phyloP scores from a whole-genome alignment of 2,888 invertebrate genomes.

The Limnephilus lunatus region DNA sequence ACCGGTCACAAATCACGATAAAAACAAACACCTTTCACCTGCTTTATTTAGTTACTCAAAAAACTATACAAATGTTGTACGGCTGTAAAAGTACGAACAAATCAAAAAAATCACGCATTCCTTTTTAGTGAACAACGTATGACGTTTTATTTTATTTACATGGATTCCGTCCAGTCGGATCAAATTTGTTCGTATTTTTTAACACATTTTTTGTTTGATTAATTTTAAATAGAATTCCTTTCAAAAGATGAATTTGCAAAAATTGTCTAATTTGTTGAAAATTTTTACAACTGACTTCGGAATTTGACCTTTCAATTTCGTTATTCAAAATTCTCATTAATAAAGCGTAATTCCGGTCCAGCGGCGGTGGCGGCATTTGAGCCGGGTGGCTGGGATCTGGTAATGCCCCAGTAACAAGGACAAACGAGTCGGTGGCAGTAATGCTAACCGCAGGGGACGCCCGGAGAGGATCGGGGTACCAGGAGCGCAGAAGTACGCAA shows the following conservation, averaged over 20 bases:
- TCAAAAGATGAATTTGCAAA: background rate
- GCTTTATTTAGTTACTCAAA: background rate
- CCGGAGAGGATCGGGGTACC: conserved; percentile 4
- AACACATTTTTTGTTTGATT: background rate
- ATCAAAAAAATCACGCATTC: background rate
- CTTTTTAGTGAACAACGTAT: background rate
- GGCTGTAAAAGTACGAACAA: too few species aligned
- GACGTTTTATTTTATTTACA: background rate
- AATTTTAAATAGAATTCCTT: background rate
- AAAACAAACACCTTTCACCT: background rate
- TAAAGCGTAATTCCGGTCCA: conserved; percentile 17
- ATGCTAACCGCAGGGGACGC: conserved; percentile 48
- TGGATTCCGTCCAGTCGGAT: background rate
- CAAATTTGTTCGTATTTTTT: background rate
- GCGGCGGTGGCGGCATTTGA: background rate
- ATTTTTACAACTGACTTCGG: background rate
- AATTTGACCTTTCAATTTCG: background rate
- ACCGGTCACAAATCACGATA: too few species aligned
- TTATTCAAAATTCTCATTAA: conserved; percentile 9
- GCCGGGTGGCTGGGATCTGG: conserved; percentile 17
- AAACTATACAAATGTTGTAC: background rate
- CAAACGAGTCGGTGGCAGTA: conserved; percentile 58
- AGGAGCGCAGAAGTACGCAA: background rate
- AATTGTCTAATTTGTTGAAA: background rate
- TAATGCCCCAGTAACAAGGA: conserved; percentile 57